Evolutionary conservation across 1,140 invertebrate species (phyloP), one percentile per base, ranked within the genome.

Genomic region (Sminthurides bifidus): DNA sequence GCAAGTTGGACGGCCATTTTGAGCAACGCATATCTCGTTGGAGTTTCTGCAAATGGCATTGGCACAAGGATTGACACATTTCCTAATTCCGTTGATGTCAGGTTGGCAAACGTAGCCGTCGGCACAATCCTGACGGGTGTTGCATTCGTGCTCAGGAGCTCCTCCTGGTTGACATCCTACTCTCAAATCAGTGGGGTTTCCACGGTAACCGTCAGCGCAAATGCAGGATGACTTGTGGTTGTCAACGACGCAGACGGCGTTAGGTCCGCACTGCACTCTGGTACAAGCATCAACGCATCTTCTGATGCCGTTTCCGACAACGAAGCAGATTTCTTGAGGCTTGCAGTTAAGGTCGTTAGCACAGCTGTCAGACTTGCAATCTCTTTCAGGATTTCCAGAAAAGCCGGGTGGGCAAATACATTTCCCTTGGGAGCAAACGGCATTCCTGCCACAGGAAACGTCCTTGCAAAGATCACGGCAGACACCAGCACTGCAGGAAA

Each of bases 241-340:
- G 52, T 85, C 79, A 21, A 83, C 79, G 0, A 90, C 76, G 67
- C 89, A 93, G 1, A 90, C 70, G 3, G 88, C 87, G 70, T 92
- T 92, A 1, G 88, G 87, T 14, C 89, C 89, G 69, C 89, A 92
- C 65, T 91, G 85, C 10, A 86, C 74, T 71, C 87, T 87, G 3
- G 43, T 81, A 66, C 88, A 92, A 3, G 83, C 85, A 66, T 91
- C 86, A 1, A 90, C 79, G 70, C 87, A 91, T 69, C 85, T 85
- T 35, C 87, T 75, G 3, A 79, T 67, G 8, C 81, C 82, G 72
- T 81, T 83, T 24, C 52, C 38, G 27, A 81, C 78, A 72, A 87
- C 84, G 71, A 89, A 87, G 68, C 88, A 92, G 66, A 91, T 91
- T 73, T 92, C 81, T 10, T 81, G 77, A 60, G 81, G 76, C 52